Evolutionary conservation across 1,140 invertebrate genomes (phyloP).

Genomic region (Sinonovacula constricta): DNA sequence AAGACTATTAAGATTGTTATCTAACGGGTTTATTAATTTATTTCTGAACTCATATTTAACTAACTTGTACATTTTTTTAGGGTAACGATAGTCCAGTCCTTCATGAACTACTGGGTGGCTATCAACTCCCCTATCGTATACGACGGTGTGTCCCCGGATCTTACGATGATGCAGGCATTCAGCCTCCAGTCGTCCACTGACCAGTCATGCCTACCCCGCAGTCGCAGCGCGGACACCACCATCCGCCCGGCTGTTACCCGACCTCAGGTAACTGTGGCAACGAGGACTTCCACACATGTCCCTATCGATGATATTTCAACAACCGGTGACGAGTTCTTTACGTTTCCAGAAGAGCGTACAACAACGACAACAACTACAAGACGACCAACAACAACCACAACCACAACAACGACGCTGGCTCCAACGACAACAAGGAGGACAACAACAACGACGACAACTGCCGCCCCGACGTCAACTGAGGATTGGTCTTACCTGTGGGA

Average conservation of each 20-base stretch:
- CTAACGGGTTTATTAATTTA: too few relatives aligned
- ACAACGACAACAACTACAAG: conserved; percentile 2
- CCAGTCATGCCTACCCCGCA: conserved; percentile 24
- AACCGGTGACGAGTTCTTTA: neutral
- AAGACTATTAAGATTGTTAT: too few relatives aligned
- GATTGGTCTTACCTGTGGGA: neutral
- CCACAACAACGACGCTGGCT: neutral
- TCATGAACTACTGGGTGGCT: conserved; percentile 47
- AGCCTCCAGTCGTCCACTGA: conserved; percentile 39
- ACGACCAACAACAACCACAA: conserved; percentile 5
- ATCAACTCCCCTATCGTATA: conserved; percentile 49
- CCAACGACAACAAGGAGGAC: neutral
- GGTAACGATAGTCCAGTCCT: conserved; percentile 50
- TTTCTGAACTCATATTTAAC: too few relatives aligned
- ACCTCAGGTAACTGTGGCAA: neutral
- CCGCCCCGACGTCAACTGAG: neutral
- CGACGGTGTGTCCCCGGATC: conserved; percentile 42
- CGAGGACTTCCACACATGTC: neutral
- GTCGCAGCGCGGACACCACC: neutral
- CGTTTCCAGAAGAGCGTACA: neutral
- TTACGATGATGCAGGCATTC: conserved; percentile 49
- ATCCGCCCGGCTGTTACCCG: neutral
- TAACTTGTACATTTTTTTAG: too few relatives aligned
- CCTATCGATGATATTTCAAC: neutral
- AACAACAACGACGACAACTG: neutral